Conservation (phyloP, 2,888 invertebrate genomes). For the Cristatella mucedo region DNA sequence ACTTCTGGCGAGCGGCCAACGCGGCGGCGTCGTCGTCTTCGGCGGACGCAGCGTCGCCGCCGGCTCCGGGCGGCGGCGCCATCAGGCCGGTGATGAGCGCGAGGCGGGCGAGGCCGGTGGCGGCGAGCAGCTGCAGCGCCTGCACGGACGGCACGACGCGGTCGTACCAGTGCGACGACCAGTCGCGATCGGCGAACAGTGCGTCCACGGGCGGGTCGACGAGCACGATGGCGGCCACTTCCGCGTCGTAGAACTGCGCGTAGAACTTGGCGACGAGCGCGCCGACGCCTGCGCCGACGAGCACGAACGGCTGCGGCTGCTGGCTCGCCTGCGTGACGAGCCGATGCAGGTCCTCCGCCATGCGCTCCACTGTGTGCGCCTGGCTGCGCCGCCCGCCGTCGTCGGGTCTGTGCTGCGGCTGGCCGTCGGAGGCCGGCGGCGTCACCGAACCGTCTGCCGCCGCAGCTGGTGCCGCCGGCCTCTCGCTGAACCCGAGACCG, state of each 20-base stretch:
- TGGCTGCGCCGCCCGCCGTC: too few species aligned
- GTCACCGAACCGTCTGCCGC: too few species aligned
- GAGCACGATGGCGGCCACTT: constrained; percentile 29
- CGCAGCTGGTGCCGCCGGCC: constrained; percentile 16
- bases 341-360: constrained; percentile 31
- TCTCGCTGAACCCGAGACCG: constrained; percentile 34
- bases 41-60: too few species aligned
- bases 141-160: constrained; percentile 8
- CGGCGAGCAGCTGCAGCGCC: constrained; percentile 29
- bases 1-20: constrained; percentile 22
- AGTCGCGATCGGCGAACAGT: constrained; percentile 24
- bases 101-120: constrained; percentile 28
- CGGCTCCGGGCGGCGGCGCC: constrained; percentile 23
- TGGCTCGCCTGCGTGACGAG: constrained; percentile 27
- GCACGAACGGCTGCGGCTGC: constrained; percentile 28
- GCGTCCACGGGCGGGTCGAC: constrained; percentile 32
- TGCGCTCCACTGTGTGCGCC: constrained; percentile 31
- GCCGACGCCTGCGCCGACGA: constrained; percentile 33
- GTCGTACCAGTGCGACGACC: constrained; percentile 29
- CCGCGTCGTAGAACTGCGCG: constrained; percentile 31
- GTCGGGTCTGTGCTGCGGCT: too few species aligned
- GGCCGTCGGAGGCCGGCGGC: too few species aligned
- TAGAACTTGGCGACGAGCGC: constrained; percentile 29
- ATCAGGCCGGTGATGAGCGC: constrained; percentile 25
- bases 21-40: too few species aligned